Conservation (phyloP, 2,888 invertebrate species). For the Mimas tiliae region DNA sequence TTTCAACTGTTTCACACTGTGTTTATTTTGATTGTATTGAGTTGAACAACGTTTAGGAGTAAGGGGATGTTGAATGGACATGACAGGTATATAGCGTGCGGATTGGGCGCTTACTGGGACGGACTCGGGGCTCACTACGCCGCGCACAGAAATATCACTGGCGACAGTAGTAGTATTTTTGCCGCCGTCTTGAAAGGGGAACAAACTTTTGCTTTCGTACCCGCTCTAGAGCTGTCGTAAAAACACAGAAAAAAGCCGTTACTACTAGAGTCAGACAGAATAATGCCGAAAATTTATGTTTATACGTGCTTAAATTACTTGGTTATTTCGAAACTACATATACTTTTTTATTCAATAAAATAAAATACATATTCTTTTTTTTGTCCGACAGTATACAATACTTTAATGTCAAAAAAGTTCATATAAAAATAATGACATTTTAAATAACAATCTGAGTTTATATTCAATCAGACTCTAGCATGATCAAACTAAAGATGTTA, state of each 20-base stretch:
- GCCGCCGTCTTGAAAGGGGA: constrained; percentile 91
- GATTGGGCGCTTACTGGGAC: constrained; percentile 72
- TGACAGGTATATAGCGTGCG: constrained; percentile 72
- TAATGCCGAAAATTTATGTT: constrained; percentile 26
- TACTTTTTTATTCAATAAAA: no score
- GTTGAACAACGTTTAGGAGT: constrained; percentile 44
- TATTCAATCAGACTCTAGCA: constrained; percentile 29
- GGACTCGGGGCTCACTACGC: constrained; percentile 75
- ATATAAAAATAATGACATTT: not conserved
- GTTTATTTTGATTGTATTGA: not conserved
- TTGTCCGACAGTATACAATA: not conserved
- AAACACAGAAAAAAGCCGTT: constrained; percentile 77
- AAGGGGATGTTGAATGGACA: constrained; percentile 49
- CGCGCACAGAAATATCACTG: constrained; percentile 91
- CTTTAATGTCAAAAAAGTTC: not conserved
- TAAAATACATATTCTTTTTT: not conserved
- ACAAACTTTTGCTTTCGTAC: constrained; percentile 88
- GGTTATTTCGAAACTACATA: constrained; percentile 31
- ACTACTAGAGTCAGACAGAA: constrained; percentile 32
- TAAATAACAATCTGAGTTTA: not conserved
- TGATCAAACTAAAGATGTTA: constrained; percentile 36
- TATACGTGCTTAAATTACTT: not conserved
- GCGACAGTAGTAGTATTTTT: constrained; percentile 90
- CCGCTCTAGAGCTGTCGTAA: constrained; percentile 84
- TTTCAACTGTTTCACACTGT: not conserved